Evolutionary conservation across 2,113 vertebrate species (phyloP).

Genomic region (Neogale vison): DNA sequence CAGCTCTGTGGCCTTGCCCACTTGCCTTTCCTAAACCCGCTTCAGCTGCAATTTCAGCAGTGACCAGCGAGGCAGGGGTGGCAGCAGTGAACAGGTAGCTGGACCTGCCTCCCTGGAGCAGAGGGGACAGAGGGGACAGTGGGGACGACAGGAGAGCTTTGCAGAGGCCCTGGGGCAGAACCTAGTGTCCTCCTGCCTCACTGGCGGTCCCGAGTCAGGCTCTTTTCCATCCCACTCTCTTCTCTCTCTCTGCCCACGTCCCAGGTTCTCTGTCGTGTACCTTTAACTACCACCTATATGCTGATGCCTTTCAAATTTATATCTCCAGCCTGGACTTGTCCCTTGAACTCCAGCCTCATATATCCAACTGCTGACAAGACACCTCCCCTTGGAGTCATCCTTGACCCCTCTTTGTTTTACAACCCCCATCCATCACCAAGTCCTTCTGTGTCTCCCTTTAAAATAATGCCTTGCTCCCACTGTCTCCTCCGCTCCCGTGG

Average conservation of each 20-base stretch:
- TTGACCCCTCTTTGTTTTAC: background rate
- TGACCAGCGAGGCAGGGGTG: background rate
- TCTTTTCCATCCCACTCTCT: background rate
- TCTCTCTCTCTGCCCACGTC: background rate
- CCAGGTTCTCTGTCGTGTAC: background rate
- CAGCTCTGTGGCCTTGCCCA: accelerated
- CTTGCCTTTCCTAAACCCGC: background rate
- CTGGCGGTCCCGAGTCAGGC: background rate
- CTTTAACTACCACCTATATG: background rate
- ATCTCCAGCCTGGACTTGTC: background rate
- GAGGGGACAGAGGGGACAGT: background rate
- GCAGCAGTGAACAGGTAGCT: background rate
- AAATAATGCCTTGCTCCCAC: background rate
- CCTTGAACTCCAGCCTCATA: background rate
- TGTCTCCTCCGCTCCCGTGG: background rate
- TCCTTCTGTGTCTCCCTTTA: background rate
- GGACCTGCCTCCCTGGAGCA: no score
- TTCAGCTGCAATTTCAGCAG: background rate
- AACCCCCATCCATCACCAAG: background rate
- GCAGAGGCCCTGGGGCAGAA: background rate
- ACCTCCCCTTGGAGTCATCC: no score
- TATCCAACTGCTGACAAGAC: background rate
- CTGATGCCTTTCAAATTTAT: background rate
- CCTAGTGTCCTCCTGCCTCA: background rate
- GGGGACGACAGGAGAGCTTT: background rate